phyloP scores from a whole-genome alignment of 2,113 vertebrate genomes.

The Ceratotherium simum region DNA sequence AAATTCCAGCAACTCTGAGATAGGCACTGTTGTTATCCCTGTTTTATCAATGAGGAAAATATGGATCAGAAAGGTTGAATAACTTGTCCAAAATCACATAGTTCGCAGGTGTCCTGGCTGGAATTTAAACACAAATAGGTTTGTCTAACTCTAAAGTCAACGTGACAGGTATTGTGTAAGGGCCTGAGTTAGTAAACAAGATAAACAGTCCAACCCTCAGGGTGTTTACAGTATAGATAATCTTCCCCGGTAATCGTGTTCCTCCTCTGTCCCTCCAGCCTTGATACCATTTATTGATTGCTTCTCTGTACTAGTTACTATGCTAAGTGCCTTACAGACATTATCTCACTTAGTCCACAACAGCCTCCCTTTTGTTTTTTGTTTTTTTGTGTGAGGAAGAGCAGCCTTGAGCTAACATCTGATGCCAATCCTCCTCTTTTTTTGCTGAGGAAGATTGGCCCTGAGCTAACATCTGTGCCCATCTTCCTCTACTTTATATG shows the following conservation, averaged over 20 bases:
- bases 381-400: no score
- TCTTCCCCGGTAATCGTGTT: neutral
- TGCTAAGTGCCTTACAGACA: neutral
- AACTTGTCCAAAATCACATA: neutral
- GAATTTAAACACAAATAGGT: neutral
- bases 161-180: neutral
- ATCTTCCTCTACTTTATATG: no score
- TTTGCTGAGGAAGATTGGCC: no score
- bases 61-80: neutral
- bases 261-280: neutral
- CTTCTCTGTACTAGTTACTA: neutral
- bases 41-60: constrained; percentile 30
- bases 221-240: neutral
- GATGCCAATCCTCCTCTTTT: no score
- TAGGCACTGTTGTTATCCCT: neutral
- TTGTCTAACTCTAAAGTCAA: constrained; percentile 9
- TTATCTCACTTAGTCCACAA: neutral
- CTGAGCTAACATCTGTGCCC: no score
- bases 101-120: neutral
- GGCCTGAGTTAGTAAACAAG: neutral
- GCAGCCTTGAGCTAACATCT: no score
- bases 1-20: neutral
- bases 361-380: no score
- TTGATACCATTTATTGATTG: neutral
- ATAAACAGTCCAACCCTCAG: neutral